Evolutionary conservation across 1,140 invertebrate species (phyloP), one percentile per base, ranked within the genome.

Genomic region (Neodiprion fabricii): DNA sequence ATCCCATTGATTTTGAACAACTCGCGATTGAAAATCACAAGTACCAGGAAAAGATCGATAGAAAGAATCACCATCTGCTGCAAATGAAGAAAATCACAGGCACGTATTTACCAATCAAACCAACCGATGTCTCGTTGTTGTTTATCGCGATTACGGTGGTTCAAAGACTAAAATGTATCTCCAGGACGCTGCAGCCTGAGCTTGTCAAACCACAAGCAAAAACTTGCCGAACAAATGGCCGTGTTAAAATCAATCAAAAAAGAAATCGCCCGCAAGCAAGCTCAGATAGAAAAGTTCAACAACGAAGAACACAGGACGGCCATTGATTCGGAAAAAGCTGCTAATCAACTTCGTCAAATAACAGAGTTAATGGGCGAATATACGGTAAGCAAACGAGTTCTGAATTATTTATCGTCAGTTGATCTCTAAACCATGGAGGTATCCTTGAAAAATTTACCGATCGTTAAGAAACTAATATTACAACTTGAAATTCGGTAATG

Each of bases 1-100:
- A 87, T 74, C 81, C 86, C 0, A 85, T 91, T 10, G 91, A 91
- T 73, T 91, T 91, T 77, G 85, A 91, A 67, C 89, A 91, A 79
- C 76, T 91, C 7, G 84, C 85, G 65, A 91, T 91, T n/a, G 88
- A 90, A 75, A 91, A 90, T 78, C 74, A 86, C 12, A 85, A 89
- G 77, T 88, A 86, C 69, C 40, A 82, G 23, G 79, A 84, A 61
- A 82, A 85, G 2, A 89, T 90, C 71, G 87, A 90, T 0, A 81
- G 85, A 3, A 90, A 90, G 75, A 79, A 85, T 50, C 79, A 82
- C 7, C 84, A 88, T 68, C 67, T 91, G n/a, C 79, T 78, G 0
- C 85, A 89, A 21, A 75, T 90, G 72, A 91, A 91, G 73, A 89
- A 83, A 79, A 85, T 89, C 76, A 88, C 87, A 0, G 89, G 90